A percentile compares a stretch with the other conserved stretches of the same genome.
These are phyloP conservation scores for Mythimna vitellina DNA, from an alignment of 2,888 invertebrate genomes.

Conservation along the genomic window DNA sequence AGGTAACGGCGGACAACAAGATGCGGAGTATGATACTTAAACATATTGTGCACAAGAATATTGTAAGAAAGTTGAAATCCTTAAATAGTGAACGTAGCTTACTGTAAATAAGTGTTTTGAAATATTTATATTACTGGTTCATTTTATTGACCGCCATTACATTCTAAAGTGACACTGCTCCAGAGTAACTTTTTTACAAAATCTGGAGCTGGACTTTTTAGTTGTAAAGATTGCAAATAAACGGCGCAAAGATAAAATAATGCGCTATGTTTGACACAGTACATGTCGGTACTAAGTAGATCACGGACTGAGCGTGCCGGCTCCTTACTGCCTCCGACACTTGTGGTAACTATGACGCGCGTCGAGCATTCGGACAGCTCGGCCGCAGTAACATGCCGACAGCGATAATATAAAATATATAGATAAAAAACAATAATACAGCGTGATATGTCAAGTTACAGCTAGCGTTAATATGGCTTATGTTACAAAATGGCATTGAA, in stretches of 20 bases:
- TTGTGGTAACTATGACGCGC: conserved; percentile 2
- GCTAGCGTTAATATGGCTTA: conserved; percentile 70
- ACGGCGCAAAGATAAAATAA: conserved; percentile 63
- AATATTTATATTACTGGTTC: conserved; percentile 46
- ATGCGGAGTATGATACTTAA: conserved; percentile 40
- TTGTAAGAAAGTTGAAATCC: conserved; percentile 45
- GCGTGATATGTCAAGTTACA: conserved; percentile 83
- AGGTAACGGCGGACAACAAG: conserved; percentile 36
- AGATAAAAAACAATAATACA: conserved; percentile 70
- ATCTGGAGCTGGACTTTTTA: conserved; percentile 1
- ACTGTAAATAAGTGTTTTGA: conserved; percentile 46
- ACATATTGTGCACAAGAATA: conserved; percentile 57
- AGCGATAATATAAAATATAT: conserved; percentile 61
- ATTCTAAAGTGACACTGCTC: conserved; percentile 1
- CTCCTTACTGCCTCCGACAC: conserved; percentile 18
- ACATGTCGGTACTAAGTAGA: conserved; percentile 69
- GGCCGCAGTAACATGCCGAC: conserved; percentile 20
- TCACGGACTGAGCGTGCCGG: conserved; percentile 47
- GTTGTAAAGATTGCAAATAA: conserved; percentile 64
- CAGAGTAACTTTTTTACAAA: background rate
- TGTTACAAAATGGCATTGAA: conserved; percentile 77
- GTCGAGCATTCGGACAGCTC: background rate
- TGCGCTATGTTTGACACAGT: conserved; percentile 81
- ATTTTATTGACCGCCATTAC: conserved; percentile 50
- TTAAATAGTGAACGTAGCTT: conserved; percentile 55